Percentiles rank a stretch among this genome's conserved stretches.
phyloP scores from a whole-genome alignment of 2,113 vertebrate species.

The Ia io region DNA sequence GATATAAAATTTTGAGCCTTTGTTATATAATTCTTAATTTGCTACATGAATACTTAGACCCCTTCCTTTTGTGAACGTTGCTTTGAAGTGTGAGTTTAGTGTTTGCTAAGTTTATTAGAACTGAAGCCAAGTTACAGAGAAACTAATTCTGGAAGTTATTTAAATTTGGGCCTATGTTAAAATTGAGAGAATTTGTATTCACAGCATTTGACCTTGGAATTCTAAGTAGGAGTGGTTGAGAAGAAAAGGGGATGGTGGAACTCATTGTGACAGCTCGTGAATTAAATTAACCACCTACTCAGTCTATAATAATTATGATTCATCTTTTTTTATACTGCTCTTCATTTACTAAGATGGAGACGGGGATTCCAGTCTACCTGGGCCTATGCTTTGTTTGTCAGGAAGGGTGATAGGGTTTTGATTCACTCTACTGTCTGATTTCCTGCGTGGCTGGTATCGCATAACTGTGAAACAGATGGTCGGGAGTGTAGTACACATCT shows the following conservation, averaged over 20 bases:
- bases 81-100: constrained; percentile 14
- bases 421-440: neutral
- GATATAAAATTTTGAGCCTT: neutral
- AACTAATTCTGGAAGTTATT: constrained; percentile 2
- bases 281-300: constrained; percentile 33
- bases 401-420: constrained; percentile 11
- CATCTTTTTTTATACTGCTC: constrained; percentile 12
- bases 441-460: neutral
- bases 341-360: constrained; percentile 28
- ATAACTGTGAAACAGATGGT: neutral
- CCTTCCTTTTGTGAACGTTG: neutral
- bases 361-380: neutral
- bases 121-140: constrained; percentile 22
- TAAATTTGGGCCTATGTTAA: constrained; percentile 33
- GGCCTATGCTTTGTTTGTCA: neutral
- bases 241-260: neutral
- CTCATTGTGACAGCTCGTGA: neutral
- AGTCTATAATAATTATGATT: neutral
- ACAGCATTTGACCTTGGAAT: constrained; percentile 26
- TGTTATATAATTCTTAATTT: constrained; percentile 20
- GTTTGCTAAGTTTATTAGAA: neutral
- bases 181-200: neutral
- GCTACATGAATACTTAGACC: neutral
- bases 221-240: neutral
- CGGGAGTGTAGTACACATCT: neutral